Evolutionary conservation across 1,140 invertebrate species (phyloP).

Genomic region (Drosophila lowei): DNA sequence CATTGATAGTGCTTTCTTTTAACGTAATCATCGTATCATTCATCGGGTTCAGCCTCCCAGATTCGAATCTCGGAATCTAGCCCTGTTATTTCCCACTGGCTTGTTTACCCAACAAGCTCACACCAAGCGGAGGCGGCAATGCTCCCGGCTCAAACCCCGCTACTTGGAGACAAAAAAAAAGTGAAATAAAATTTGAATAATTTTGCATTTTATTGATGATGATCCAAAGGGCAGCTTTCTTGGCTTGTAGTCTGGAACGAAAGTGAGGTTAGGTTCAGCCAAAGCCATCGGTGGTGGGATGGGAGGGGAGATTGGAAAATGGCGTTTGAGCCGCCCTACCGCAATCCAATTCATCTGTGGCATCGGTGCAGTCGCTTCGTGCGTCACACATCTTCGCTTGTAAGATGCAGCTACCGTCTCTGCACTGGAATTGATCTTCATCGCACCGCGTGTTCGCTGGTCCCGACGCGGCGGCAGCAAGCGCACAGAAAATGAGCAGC

Average conservation of each 20-base stretch:
- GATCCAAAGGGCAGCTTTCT: too few species aligned
- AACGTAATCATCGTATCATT: too few species aligned
- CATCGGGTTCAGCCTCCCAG: too few species aligned
- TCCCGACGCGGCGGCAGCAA: constrained; percentile 66
- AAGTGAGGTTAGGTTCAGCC: constrained; percentile 2
- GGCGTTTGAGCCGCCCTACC: constrained; percentile 82
- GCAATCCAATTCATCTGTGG: constrained; percentile 87
- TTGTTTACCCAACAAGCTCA: too few species aligned
- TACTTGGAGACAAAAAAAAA: too few species aligned
- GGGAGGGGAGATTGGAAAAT: neutral
- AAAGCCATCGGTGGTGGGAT: neutral
- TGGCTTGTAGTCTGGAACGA: constrained; percentile 59
- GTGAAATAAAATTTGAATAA: too few species aligned
- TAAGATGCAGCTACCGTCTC: constrained; percentile 86
- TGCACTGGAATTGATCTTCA: constrained; percentile 83
- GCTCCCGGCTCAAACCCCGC: too few species aligned
- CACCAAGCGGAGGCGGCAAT: too few species aligned
- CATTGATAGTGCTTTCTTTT: too few species aligned
- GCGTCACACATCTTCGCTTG: constrained; percentile 87
- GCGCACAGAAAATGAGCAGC: constrained; percentile 57
- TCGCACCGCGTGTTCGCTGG: constrained; percentile 66
- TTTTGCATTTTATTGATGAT: too few species aligned
- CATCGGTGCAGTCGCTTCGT: constrained; percentile 86
- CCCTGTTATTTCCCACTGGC: too few species aligned
- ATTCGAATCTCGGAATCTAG: too few species aligned